Evolutionary conservation across 2,888 invertebrate species (phyloP).

Genomic region (Dermolepida albohirtum): DNA sequence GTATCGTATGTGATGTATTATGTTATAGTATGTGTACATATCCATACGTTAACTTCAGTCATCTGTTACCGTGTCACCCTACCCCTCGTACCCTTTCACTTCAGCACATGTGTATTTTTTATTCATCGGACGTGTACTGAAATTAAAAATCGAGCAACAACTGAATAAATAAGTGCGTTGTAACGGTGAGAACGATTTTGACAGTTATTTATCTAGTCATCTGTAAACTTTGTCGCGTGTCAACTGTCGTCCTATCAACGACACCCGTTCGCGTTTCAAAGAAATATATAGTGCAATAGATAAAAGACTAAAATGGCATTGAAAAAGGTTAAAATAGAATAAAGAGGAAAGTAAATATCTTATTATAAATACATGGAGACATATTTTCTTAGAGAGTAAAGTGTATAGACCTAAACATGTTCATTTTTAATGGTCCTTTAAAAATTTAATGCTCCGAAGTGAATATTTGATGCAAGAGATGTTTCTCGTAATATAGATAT

Average conservation of each 20-base stretch:
- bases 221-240: constrained; percentile 46
- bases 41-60: constrained; percentile 24
- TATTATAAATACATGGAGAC: background rate
- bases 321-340: background rate
- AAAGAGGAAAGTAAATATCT: background rate
- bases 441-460: constrained; percentile 17
- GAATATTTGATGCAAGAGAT: constrained; percentile 26
- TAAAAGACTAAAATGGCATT: background rate
- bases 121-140: constrained; percentile 36
- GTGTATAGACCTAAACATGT: constrained; percentile 9
- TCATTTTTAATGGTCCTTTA: constrained; percentile 19
- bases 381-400: background rate
- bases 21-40: background rate
- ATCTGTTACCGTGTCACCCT: constrained; percentile 19
- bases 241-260: constrained; percentile 36
- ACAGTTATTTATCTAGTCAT: constrained; percentile 51
- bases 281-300: constrained; percentile 3
- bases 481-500: constrained; percentile 3
- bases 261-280: background rate
- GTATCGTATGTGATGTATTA: constrained; percentile 9
- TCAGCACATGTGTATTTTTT: constrained; percentile 28
- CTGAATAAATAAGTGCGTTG: constrained; percentile 51
- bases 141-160: constrained; percentile 50
- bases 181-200: constrained; percentile 52
- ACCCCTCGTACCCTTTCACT: constrained; percentile 2